phyloP scores from a whole-genome alignment of 2,888 invertebrate species.

The Tetragonisca angustula region DNA sequence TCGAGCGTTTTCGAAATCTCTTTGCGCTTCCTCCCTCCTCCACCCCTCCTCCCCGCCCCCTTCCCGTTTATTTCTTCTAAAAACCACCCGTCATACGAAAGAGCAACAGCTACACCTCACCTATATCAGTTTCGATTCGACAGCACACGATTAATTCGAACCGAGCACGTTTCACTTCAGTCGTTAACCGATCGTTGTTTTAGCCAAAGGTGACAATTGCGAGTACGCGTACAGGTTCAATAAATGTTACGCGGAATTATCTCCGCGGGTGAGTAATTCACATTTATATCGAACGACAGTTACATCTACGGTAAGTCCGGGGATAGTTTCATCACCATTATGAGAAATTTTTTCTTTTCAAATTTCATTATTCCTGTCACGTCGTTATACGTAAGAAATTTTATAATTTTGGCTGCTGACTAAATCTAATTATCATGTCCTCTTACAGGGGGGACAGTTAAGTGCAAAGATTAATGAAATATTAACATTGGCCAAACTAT shows the following conservation, averaged over 20 bases:
- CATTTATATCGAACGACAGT: accelerated
- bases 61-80: too few species aligned
- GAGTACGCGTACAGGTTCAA: slow-evolving; percentile 82
- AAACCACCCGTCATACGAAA: neutral
- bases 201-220: slow-evolving; percentile 80
- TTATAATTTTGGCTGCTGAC: too few species aligned
- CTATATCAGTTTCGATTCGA: slow-evolving; percentile 26
- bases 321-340: too few species aligned
- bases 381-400: too few species aligned
- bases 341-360: too few species aligned
- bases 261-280: slow-evolving; percentile 76
- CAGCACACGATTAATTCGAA: slow-evolving; percentile 54
- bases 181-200: slow-evolving; percentile 12
- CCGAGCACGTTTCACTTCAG: neutral
- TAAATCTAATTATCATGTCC: too few species aligned
- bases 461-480: too few species aligned
- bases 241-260: slow-evolving; percentile 78
- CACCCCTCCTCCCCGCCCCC: too few species aligned
- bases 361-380: too few species aligned
- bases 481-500: too few species aligned
- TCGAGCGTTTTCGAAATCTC: slow-evolving; percentile 50
- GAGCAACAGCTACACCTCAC: neutral
- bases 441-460: too few species aligned
- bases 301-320: neutral
- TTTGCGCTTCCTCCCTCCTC: too few species aligned